Conservation (phyloP, 2,888 invertebrate genomes). For the Odontocolon sp. region DNA sequence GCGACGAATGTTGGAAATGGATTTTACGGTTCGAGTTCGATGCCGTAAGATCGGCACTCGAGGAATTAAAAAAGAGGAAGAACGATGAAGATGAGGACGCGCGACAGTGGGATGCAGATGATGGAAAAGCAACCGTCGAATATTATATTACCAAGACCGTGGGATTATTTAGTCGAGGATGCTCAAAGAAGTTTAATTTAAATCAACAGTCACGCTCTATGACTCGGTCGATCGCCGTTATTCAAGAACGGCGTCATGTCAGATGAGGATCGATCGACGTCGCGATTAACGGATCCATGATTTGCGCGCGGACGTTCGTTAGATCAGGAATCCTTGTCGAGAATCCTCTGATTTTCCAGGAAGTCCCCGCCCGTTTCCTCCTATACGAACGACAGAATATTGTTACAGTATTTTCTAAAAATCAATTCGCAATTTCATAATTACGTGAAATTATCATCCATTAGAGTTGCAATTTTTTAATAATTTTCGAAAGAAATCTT, state of each 20-base stretch:
- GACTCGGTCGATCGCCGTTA: conserved; percentile 54
- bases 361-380: background rate
- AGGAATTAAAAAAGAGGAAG: background rate
- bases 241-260: conserved; percentile 46
- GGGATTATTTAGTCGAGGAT: conserved; percentile 59
- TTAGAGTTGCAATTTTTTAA: too few species aligned
- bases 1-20: conserved; percentile 20
- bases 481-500: too few species aligned
- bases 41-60: background rate
- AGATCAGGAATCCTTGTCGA: background rate
- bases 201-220: conserved; percentile 59
- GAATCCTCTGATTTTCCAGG: background rate
- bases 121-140: conserved; percentile 21
- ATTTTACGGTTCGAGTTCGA: conserved; percentile 20
- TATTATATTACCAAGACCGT: conserved; percentile 57
- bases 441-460: too few species aligned
- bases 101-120: conserved; percentile 6
- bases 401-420: too few species aligned
- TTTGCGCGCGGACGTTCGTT: background rate
- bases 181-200: conserved; percentile 57
- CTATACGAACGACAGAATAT: background rate
- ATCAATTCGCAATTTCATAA: too few species aligned
- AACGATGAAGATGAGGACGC: conserved; percentile 3
- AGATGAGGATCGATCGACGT: conserved; percentile 17
- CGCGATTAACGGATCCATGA: conserved; percentile 28